Conservation (phyloP, 2,113 vertebrate species). For the Myrmecobius fasciatus region DNA sequence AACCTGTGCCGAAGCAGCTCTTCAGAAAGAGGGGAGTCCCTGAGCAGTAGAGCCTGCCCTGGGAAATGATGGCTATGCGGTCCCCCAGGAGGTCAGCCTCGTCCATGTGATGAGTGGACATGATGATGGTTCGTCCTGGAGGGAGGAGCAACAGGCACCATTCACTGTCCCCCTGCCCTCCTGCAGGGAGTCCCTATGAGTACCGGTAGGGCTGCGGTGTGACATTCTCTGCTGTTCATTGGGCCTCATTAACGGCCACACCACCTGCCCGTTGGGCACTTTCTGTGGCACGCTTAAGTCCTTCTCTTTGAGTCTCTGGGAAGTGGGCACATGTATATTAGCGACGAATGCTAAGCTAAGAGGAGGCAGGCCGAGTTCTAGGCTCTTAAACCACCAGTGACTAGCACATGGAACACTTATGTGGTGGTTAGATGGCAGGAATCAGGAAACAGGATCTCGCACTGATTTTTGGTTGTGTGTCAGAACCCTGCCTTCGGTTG, state of each 20-base stretch:
- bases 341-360: not conserved
- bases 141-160: not conserved
- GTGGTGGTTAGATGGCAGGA: not conserved
- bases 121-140: constrained; percentile 93
- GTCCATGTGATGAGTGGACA: constrained; percentile 98
- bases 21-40: constrained; percentile 96
- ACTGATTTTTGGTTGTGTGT: too few species aligned
- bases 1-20: constrained; percentile 93
- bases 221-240: too few species aligned
- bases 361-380: not conserved
- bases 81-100: constrained; percentile 96
- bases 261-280: not conserved
- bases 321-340: not conserved
- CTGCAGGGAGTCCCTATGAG: not conserved
- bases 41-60: constrained; percentile 92
- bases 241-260: not conserved
- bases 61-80: constrained; percentile 94
- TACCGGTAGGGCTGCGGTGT: not conserved
- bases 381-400: not conserved
- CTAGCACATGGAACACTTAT: not conserved
- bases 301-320: not conserved
- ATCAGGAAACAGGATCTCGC: too few species aligned
- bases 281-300: not conserved
- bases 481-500: too few species aligned
- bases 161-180: not conserved